phyloP scores from a whole-genome alignment of 2,888 invertebrate genomes.

The Tillus elongatus region DNA sequence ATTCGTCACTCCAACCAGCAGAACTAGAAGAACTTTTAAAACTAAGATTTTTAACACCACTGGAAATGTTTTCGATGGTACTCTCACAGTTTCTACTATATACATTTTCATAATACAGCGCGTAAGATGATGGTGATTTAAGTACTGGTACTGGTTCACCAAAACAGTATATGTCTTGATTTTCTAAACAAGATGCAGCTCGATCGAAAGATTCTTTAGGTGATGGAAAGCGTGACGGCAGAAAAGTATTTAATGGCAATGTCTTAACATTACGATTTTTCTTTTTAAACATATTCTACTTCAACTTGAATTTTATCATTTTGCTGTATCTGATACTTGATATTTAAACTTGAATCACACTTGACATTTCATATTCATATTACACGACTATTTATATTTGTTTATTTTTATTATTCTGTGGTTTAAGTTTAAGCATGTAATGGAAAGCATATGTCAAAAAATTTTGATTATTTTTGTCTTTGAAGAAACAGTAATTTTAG shows the following conservation, averaged over 20 bases:
- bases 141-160: neutral
- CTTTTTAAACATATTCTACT: conserved; percentile 1
- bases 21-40: conserved; percentile 36
- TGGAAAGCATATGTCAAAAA: no score
- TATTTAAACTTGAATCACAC: no score
- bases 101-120: neutral
- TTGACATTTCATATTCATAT: no score
- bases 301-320: neutral
- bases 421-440: no score
- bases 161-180: conserved; percentile 1
- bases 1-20: conserved; percentile 45
- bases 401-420: no score
- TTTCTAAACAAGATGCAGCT: neutral
- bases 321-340: no score
- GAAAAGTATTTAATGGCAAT: neutral
- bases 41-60: conserved; percentile 1
- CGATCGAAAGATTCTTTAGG: neutral
- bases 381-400: no score
- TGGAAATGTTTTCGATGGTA: neutral
- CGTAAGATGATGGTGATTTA: neutral
- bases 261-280: conserved; percentile 2
- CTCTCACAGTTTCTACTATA: neutral
- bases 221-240: neutral
- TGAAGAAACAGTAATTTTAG: no score
- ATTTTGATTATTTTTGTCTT: no score